Evolutionary conservation across 2,888 invertebrate species (phyloP).

Genomic region (Euplagia quadripunctaria): DNA sequence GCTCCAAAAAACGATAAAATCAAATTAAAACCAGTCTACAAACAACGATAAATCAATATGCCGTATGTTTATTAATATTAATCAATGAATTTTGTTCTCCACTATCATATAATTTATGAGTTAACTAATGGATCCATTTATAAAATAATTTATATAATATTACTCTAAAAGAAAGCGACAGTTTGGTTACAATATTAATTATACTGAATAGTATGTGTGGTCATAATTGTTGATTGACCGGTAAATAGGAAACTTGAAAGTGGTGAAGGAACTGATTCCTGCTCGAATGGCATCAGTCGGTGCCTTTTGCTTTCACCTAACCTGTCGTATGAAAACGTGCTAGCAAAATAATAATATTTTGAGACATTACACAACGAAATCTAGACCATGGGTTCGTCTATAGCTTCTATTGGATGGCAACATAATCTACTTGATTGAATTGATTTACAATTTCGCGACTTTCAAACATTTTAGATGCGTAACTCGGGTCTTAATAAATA

Average conservation of each 20-base stretch:
- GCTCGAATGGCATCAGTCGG: background rate
- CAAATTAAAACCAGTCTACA: conserved; percentile 5
- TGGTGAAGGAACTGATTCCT: background rate
- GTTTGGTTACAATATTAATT: conserved; percentile 6
- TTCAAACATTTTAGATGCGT: too few relatives aligned
- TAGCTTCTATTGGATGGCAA: too few relatives aligned
- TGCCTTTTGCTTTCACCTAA: too few relatives aligned
- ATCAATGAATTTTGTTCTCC: background rate
- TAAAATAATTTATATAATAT: conserved; percentile 10
- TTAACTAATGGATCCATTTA: conserved; percentile 25
- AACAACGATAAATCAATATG: background rate
- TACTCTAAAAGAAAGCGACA: conserved; percentile 25
- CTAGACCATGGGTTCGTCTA: too few relatives aligned
- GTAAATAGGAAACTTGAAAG: background rate
- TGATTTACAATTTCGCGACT: too few relatives aligned
- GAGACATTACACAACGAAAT: too few relatives aligned
- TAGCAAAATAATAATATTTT: too few relatives aligned
- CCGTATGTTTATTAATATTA: background rate
- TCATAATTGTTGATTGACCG: background rate
- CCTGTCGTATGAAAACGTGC: too few relatives aligned
- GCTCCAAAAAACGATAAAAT: background rate
- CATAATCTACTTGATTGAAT: too few relatives aligned
- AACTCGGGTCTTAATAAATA: too few relatives aligned
- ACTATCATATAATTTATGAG: conserved; percentile 16
- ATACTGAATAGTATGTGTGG: background rate